phyloP scores from a whole-genome alignment of 1,140 invertebrate genomes.

The Aricia agestis region DNA sequence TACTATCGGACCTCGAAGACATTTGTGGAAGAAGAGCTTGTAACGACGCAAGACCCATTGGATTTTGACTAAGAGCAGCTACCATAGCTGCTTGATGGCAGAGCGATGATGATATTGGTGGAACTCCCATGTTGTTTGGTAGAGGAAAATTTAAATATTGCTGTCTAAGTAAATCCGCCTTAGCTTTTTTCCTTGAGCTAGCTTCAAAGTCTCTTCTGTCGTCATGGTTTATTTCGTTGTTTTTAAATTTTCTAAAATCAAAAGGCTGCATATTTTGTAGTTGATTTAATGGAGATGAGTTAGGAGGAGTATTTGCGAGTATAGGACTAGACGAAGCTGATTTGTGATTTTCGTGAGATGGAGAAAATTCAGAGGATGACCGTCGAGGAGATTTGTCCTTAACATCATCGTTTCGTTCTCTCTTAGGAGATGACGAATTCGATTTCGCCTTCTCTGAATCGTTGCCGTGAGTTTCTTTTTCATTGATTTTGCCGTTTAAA shows the following conservation, averaged over 20 bases:
- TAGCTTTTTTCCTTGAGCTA: conserved; percentile 62
- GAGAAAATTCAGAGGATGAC: conserved; percentile 54
- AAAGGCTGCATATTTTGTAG: conserved; percentile 97
- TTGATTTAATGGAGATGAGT: conserved; percentile 88
- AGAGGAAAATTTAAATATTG: conserved; percentile 77
- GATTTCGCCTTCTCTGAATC: conserved; percentile 50
- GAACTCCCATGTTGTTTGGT: conserved; percentile 80
- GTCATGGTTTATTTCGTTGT: conserved; percentile 53
- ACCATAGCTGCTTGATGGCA: conserved; percentile 77
- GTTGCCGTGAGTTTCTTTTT: conserved; percentile 31
- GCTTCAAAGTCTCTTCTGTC: conserved; percentile 65
- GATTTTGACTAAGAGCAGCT: conserved; percentile 71
- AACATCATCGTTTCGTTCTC: background rate
- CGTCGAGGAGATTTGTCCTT: conserved; percentile 43
- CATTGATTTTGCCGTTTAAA: conserved; percentile 50
- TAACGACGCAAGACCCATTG: conserved; percentile 64
- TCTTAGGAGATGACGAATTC: background rate
- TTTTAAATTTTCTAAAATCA: conserved; percentile 86
- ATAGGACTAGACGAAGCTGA: conserved; percentile 68
- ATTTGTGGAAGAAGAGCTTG: conserved; percentile 67
- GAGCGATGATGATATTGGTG: conserved; percentile 73
- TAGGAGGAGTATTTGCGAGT: conserved; percentile 75
- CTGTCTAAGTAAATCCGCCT: conserved; percentile 77
- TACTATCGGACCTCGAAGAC: conserved; percentile 48
- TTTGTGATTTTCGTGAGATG: conserved; percentile 48